Evolutionary conservation across 2,113 vertebrate species (phyloP).

Genomic region (Chelonoidis abingdonii): DNA sequence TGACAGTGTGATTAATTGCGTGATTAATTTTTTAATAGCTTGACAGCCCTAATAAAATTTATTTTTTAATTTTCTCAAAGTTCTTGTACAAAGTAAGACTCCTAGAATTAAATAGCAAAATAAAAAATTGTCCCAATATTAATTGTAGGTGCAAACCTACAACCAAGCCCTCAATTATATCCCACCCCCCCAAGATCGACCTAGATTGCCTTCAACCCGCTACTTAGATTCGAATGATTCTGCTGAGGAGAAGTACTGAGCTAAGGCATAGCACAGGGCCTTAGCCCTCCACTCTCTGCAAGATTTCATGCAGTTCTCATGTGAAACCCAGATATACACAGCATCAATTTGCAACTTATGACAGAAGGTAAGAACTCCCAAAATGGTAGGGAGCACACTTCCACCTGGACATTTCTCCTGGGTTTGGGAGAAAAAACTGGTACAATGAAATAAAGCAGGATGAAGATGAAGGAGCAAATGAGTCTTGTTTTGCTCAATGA

Average conservation of each 20-base stretch:
- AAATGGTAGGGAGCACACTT: neutral
- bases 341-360: neutral
- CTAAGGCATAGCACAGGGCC: neutral
- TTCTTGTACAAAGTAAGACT: too few species aligned
- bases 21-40: too few species aligned
- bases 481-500: slow-evolving; percentile 46
- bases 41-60: too few species aligned
- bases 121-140: too few species aligned
- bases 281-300: fast-evolving
- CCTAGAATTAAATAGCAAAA: too few species aligned
- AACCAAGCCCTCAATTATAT: too few species aligned
- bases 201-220: too few species aligned
- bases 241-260: neutral
- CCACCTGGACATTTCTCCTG: fast-evolving
- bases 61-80: too few species aligned
- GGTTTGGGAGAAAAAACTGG: neutral
- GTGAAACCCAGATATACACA: neutral
- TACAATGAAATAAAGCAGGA: neutral
- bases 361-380: neutral
- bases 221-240: neutral
- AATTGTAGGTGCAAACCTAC: too few species aligned
- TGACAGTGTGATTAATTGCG: too few species aligned
- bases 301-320: neutral
- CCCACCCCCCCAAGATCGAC: too few species aligned
- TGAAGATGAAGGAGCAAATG: slow-evolving; percentile 5